phyloP scores from a whole-genome alignment of 2,888 invertebrate genomes.

The Himalopsyche kuldschensis region DNA sequence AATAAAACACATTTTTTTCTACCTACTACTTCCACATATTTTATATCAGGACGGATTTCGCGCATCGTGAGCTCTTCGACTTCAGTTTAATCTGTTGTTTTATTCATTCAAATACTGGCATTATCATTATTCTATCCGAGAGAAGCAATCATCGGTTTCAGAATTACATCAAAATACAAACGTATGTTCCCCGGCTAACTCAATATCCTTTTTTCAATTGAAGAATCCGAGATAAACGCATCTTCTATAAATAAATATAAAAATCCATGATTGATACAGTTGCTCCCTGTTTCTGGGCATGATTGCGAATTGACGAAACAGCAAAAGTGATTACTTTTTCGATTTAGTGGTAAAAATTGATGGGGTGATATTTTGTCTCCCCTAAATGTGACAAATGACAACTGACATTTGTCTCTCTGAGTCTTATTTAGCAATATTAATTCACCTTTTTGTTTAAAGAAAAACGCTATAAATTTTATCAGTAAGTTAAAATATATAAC shows the following conservation, averaged over 20 bases:
- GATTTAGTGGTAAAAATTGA: constrained; percentile 27
- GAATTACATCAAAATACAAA: constrained; percentile 16
- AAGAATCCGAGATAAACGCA: constrained; percentile 9
- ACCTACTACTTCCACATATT: no score
- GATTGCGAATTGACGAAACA: constrained; percentile 31
- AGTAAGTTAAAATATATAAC: no score
- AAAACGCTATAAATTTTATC: background rate
- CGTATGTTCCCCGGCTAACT: constrained; percentile 27
- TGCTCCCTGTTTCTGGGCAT: constrained; percentile 13
- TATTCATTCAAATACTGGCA: no score
- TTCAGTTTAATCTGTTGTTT: no score
- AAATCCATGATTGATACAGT: constrained; percentile 32
- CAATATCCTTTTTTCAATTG: constrained; percentile 24
- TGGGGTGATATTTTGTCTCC: background rate
- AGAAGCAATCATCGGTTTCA: constrained; percentile 10
- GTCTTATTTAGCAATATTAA: background rate
- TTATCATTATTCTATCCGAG: background rate
- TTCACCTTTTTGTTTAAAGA: background rate
- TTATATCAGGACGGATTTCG: no score
- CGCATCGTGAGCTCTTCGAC: no score
- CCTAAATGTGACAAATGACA: background rate
- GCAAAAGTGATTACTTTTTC: constrained; percentile 37
- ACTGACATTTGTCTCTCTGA: background rate
- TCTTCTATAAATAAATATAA: constrained; percentile 18
- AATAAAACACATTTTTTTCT: no score